These are phyloP conservation scores for Acheta domesticus DNA, from an alignment of 2,888 invertebrate species.

Conservation along the genomic window DNA sequence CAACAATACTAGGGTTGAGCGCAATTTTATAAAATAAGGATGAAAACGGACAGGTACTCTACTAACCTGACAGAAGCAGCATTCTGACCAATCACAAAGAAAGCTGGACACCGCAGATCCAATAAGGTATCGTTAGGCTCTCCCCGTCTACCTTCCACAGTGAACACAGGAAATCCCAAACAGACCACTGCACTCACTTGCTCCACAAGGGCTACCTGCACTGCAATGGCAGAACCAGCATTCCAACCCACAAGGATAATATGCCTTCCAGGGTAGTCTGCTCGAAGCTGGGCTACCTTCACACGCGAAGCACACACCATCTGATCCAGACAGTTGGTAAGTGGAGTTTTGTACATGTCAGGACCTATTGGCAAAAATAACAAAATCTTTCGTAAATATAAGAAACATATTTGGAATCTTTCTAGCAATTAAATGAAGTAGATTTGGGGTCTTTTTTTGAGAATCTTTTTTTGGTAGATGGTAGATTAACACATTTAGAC, in stretches of 20 bases:
- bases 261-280: slow-evolving; percentile 63
- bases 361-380: neutral
- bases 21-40: no score
- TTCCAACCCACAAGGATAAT: slow-evolving; percentile 76
- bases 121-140: slow-evolving; percentile 71
- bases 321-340: slow-evolving; percentile 59
- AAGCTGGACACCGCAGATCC: slow-evolving; percentile 67
- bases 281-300: slow-evolving; percentile 64
- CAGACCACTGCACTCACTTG: slow-evolving; percentile 69
- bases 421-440: no score
- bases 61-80: slow-evolving; percentile 58
- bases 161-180: slow-evolving; percentile 72
- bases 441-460: no score
- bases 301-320: slow-evolving; percentile 63
- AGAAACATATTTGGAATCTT: no score
- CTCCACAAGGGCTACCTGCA: slow-evolving; percentile 50
- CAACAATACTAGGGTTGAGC: slow-evolving; percentile 27
- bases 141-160: slow-evolving; percentile 69
- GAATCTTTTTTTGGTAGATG: no score
- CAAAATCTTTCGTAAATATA: no score
- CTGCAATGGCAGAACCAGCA: slow-evolving; percentile 69
- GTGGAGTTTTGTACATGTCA: slow-evolving; percentile 41
- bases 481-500: no score
- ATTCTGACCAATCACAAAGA: slow-evolving; percentile 77
- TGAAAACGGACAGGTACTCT: neutral